These are phyloP conservation scores for Hafferia zeledoni DNA, from an alignment of 2,797 vertebrate species.

Conservation along the genomic window DNA sequence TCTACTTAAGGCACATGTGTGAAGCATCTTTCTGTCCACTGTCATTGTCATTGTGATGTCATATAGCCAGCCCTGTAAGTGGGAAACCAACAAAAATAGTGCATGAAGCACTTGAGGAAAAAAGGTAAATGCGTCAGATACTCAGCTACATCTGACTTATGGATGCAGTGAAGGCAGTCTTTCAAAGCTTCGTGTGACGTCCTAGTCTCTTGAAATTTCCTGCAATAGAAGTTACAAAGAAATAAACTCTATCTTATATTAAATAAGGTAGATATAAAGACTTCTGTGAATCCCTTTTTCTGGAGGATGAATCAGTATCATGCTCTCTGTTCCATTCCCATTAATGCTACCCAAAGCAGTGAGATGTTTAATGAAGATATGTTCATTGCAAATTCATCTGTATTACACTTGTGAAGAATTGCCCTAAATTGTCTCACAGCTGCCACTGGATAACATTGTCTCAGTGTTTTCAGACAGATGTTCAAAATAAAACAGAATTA, in stretches of 20 bases:
- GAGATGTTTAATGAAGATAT: not conserved
- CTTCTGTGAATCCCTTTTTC: not conserved
- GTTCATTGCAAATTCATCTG: not conserved
- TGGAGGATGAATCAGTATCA: not conserved
- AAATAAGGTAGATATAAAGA: not conserved
- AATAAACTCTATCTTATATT: not conserved
- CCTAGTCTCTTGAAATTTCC: not conserved
- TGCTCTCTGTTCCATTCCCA: not conserved
- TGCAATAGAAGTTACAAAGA: not conserved
- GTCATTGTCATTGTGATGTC: not conserved
- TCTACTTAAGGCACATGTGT: not conserved
- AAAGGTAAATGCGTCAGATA: not conserved
- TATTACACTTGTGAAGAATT: not conserved
- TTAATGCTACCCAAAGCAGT: not conserved
- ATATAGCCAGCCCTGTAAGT: not conserved
- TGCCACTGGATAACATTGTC: not conserved
- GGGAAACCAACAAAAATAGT: not conserved
- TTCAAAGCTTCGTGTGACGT: slow-evolving; percentile 1
- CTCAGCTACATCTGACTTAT: not conserved
- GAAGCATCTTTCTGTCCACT: not conserved
- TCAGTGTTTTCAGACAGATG: not conserved
- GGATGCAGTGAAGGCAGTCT: not conserved
- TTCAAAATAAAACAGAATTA: not conserved
- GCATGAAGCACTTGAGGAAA: not conserved
- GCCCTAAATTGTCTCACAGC: not conserved